Base-by-base conservation (phyloP, 2,113 vertebrate genomes). In the Psilopogon haemacephalus region DNA sequence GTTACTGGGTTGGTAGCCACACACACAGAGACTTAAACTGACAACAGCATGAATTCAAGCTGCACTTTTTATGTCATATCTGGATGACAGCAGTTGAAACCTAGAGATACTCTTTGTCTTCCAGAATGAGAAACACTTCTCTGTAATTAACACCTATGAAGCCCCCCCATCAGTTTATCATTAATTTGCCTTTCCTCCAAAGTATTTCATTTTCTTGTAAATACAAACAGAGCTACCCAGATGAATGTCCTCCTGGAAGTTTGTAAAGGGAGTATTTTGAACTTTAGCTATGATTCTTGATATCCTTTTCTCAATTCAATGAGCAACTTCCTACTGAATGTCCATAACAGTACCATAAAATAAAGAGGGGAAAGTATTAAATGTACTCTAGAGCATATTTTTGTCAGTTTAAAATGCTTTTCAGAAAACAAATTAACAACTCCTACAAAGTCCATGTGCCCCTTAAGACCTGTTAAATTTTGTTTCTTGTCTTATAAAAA, bases 241-340 rank as follows among this genome's bases (percentile, higher is more conserved):
- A 67, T 15, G 3, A 79, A 44, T 6, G 11, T 59, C 21, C 18
- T 15, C 3, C 2, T 12, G 7, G 28, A 84, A 88, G 16, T 40
- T 60, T 52, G 28, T 12, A 68, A 58, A 69, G 12, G 3, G 21
- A 72, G 12, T 24, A 30, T 40, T 93, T 40, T 2, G 56, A 52
- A 30, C 33, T 28, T 83, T 17, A 73, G 50, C 46, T 88, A 32
- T 3, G 2, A 17, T 44, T 86, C 90, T 33, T 88, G 3, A 62
- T 33, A 59, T 44, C 46, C 14, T 64, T 91, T 54, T 17, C 28
- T 52, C 23, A 65, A 48, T 32, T 84, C 38, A 71, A 40, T 8
- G 10, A 8, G 38, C 32, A 62, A 5, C 3, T 38, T 55, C 28
- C 38, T 17, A 6, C 37, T 35, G n/a, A 0, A 1, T 8, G 21